Evolutionary conservation across 2,113 vertebrate genomes (phyloP), one percentile per base, ranked within the genome.

Genomic region (Triplophysa siluroides): DNA sequence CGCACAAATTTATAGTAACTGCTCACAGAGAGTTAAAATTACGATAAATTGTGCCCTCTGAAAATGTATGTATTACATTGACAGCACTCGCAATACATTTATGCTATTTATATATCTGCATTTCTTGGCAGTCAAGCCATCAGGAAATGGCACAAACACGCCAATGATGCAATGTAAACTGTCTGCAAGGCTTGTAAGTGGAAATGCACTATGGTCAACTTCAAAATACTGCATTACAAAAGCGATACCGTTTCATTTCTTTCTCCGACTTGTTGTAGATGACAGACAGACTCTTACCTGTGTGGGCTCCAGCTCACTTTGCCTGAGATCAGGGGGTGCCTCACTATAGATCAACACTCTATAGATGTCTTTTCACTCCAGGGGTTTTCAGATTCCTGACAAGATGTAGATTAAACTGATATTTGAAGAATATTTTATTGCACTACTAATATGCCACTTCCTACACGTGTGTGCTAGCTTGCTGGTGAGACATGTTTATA

Each of bases 291-390:
- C 6, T 16, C 8, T 2, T 19, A 56, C 19, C 54, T 56, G 47
- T n/a, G n/a, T 52, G 50, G 50, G 50, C 50, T 18, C 50, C 18
- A 72, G 56, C 75, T 75, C 64, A 66, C 69, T 83, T 82, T 90
- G 84, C 88, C 90, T 88, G 82, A 84, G 52, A 91, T 92, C 91
- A 93, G 90, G 90, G 91, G 92, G 90, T 93, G 91, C 86, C 86
- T 83, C 54, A 88, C 92, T 93, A 92, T 93, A 92, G 93, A 92
- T 84, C 78, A 86, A 86, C 88, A 84, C 87, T 92, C 90, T 92
- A 92, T 93, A 92, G 92, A 93, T 78, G 89, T 92, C 88, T 93
- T 93, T 93, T 92, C 92, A 92, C 91, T 92, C 83, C 86, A 86
- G 89, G 86, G 79, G 75, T 54, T 52, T n/a, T 77, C 45, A 50